Percentiles rank a stretch among this genome's conserved stretches.
Evolutionary conservation across 64 coral and sea anemone genomes (phyloP).

Genomic region (Montipora capricornis): DNA sequence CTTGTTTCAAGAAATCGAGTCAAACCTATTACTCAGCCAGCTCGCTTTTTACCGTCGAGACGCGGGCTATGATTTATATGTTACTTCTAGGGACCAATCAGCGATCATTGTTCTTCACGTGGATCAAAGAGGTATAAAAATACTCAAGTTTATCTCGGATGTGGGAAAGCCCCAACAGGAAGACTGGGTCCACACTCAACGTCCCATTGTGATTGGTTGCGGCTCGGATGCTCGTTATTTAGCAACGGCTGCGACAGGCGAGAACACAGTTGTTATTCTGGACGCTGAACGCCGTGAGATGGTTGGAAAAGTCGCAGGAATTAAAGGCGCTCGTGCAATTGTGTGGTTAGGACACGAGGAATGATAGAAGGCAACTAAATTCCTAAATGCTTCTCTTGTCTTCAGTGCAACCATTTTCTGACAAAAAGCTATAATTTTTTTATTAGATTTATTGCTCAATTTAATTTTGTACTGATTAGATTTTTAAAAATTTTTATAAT

Average conservation of each 20-base stretch:
- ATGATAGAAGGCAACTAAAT: neutral
- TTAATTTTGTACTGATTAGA: no score
- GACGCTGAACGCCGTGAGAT: slow-evolving; percentile 50
- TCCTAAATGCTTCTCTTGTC: neutral
- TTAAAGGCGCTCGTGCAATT: slow-evolving; percentile 52
- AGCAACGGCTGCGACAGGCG: slow-evolving; percentile 68
- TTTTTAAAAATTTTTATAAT: no score
- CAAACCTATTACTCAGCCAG: slow-evolving; percentile 57
- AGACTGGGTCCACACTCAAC: slow-evolving; percentile 64
- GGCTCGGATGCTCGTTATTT: slow-evolving; percentile 52
- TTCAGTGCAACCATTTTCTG: no score
- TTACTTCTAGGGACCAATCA: slow-evolving; percentile 64
- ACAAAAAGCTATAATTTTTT: no score
- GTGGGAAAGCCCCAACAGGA: slow-evolving; percentile 21
- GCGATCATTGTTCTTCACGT: slow-evolving; percentile 49
- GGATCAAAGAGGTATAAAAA: slow-evolving; percentile 42
- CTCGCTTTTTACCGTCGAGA: slow-evolving; percentile 42
- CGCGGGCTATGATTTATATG: slow-evolving; percentile 74
- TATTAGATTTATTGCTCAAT: no score
- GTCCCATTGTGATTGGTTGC: slow-evolving; percentile 62
- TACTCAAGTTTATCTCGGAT: slow-evolving; percentile 43
- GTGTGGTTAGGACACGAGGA: slow-evolving; percentile 56
- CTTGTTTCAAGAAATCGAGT: slow-evolving; percentile 53
- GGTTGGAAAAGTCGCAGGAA: slow-evolving; percentile 13
- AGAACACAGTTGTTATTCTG: slow-evolving; percentile 65